A percentile compares a stretch with the other conserved stretches of the same genome.
Conservation (phyloP, 2,113 vertebrate genomes). For the Campylomormyrus numenius region DNA sequence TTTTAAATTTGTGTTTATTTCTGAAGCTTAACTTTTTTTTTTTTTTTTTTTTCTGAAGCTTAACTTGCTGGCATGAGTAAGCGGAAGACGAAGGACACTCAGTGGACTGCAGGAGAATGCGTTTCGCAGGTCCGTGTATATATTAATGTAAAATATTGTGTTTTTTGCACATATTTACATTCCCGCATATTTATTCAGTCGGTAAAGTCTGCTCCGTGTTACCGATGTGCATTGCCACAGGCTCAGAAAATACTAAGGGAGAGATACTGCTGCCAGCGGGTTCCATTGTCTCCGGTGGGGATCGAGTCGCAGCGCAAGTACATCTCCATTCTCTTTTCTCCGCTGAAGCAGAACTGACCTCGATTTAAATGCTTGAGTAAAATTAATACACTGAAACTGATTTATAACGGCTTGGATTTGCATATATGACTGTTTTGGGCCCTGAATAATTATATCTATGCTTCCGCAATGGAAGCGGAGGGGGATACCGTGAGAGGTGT, state of each 20-base stretch:
- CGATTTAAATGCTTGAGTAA: neutral
- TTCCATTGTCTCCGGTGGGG: slow-evolving; percentile 60
- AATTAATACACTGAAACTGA: neutral
- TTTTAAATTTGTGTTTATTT: neutral
- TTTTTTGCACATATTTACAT: neutral
- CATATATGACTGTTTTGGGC: neutral
- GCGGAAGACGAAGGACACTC: slow-evolving; percentile 62
- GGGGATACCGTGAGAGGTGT: neutral
- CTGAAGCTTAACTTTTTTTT: neutral
- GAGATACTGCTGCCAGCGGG: slow-evolving; percentile 65
- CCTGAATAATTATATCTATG: neutral
- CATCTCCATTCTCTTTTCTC: slow-evolving; percentile 31
- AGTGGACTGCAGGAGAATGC: slow-evolving; percentile 54
- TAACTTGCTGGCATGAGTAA: slow-evolving; percentile 56
- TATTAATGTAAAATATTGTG: neutral
- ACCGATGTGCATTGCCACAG: slow-evolving; percentile 47
- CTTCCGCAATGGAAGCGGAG: neutral
- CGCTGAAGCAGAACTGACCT: neutral
- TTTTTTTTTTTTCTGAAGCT: neutral
- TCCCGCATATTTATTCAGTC: neutral
- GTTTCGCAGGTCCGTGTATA: slow-evolving; percentile 73
- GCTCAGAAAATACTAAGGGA: slow-evolving; percentile 73
- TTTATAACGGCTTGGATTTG: neutral
- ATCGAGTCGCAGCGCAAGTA: slow-evolving; percentile 80
- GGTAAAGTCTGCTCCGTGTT: neutral